Base-by-base conservation (phyloP, 2,888 invertebrate genomes). In the Epinotia bilunana region DNA sequence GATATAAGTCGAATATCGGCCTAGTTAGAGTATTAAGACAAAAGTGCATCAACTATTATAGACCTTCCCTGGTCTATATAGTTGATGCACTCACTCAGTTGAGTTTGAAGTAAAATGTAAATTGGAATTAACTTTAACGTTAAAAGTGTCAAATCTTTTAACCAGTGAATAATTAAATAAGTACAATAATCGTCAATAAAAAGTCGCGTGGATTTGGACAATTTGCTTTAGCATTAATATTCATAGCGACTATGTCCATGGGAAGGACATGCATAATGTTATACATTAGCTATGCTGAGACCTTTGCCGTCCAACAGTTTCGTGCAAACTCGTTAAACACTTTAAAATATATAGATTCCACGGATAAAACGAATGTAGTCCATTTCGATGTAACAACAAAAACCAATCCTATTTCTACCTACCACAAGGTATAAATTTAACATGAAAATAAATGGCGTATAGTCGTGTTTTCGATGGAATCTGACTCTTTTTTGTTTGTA, bases 271-370 rank as follows among this genome's bases (percentile, higher is more conserved):
- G 63, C 39, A 61, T 64, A 33, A 65, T 62, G 43, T 43, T 68
- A 61, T 58, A 62, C n/a, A 68, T 68, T 61, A 61, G 63, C 20
- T 20, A 74, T 74, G 74, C 69, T 63, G 68, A 62, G 61, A 69
- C 74, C 68, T 63, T 55, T 39, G 33, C 61, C 7, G 18, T 20
- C 12, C 20, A 28, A 64, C 23, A 55, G 6, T 72, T 11, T 72
- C 65, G 67, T 73, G 73, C 39, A 68, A 73, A 62, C 43, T 61
- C 55, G 28, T 43, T 28, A 68, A 68, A 23, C 57, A 33, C 68
- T 62, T 55, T 57, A 11, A 67, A 73, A 55, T 65, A 33, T 33
- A 3, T 33, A 33, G 33, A 2, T 61, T 53, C 13, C 18, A 53
- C 18, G 61, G 49, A 60, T 11, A 28, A 60, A 58, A 23, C 28